phyloP scores from a whole-genome alignment of 2,888 invertebrate genomes.

The Himalopsyche anomala region DNA sequence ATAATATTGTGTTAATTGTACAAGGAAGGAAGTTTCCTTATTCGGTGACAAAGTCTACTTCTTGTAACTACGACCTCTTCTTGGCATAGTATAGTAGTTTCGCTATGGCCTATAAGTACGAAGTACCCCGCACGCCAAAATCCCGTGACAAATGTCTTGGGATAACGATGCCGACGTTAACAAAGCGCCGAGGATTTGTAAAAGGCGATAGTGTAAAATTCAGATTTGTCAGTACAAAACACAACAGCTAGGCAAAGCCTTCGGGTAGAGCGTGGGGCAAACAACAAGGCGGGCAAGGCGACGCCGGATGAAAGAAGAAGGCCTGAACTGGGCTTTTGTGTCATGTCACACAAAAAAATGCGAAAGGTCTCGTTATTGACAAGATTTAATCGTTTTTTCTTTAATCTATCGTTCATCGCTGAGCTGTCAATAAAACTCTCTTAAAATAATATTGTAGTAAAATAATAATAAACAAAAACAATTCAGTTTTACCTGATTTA shows the following conservation, averaged over 20 bases:
- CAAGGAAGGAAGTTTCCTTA: conserved; percentile 12
- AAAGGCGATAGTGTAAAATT: conserved; percentile 65
- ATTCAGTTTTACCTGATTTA: no score
- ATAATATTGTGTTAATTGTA: no score
- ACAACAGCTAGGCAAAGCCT: conserved; percentile 54
- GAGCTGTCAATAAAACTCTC: no score
- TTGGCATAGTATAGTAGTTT: neutral
- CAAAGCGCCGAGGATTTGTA: conserved; percentile 65
- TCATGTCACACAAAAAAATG: neutral
- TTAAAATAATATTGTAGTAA: no score
- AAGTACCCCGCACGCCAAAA: conserved; percentile 50
- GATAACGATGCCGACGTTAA: conserved; percentile 64
- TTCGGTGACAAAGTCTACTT: conserved; percentile 31
- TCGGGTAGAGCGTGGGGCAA: neutral
- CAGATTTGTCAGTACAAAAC: conserved; percentile 64
- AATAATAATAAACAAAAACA: no score
- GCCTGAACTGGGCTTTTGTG: conserved; percentile 32
- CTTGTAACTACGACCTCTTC: conserved; percentile 11
- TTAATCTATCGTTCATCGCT: no score
- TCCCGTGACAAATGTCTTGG: conserved; percentile 64
- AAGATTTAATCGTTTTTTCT: neutral
- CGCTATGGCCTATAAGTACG: conserved; percentile 6
- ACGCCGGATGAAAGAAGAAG: neutral
- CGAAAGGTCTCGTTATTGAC: neutral
- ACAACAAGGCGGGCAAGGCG: conserved; percentile 13